These are phyloP conservation scores for Lasioglossum marginatum DNA, from an alignment of 2,888 invertebrate species.

Conservation along the genomic window DNA sequence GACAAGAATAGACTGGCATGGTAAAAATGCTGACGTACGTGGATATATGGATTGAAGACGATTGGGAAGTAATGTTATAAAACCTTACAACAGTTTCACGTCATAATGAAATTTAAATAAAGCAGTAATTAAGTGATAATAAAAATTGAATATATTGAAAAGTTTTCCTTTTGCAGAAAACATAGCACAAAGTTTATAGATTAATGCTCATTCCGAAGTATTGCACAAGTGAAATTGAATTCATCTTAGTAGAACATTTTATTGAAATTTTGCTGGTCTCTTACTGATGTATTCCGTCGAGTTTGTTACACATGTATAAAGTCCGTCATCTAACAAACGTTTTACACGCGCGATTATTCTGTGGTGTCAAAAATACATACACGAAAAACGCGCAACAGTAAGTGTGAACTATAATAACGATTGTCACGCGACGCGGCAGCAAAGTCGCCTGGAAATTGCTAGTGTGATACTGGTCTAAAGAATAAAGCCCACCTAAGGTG, in stretches of 20 bases:
- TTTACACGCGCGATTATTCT: not conserved
- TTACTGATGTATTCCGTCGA: not conserved
- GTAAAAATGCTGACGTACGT: not conserved
- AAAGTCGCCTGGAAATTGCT: not conserved
- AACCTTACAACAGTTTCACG: too few species aligned
- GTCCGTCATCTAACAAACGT: not conserved
- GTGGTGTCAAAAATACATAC: too few species aligned
- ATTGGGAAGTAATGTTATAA: not conserved
- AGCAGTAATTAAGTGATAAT: too few species aligned
- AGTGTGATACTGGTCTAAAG: not conserved
- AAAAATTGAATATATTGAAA: too few species aligned
- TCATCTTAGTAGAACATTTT: too few species aligned
- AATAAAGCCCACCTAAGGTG: not conserved
- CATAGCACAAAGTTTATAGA: too few species aligned
- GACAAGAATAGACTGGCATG: not conserved
- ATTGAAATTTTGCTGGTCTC: not conserved
- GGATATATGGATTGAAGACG: not conserved
- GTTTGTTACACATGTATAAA: not conserved
- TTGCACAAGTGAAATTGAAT: too few species aligned
- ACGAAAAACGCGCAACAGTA: not conserved
- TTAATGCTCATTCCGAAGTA: too few species aligned
- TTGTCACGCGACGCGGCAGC: not conserved
- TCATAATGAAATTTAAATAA: too few species aligned
- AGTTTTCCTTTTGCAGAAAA: too few species aligned
- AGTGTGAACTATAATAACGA: not conserved